Base-by-base conservation (phyloP, 2,888 invertebrate species). In the Branchellion lobata region DNA sequence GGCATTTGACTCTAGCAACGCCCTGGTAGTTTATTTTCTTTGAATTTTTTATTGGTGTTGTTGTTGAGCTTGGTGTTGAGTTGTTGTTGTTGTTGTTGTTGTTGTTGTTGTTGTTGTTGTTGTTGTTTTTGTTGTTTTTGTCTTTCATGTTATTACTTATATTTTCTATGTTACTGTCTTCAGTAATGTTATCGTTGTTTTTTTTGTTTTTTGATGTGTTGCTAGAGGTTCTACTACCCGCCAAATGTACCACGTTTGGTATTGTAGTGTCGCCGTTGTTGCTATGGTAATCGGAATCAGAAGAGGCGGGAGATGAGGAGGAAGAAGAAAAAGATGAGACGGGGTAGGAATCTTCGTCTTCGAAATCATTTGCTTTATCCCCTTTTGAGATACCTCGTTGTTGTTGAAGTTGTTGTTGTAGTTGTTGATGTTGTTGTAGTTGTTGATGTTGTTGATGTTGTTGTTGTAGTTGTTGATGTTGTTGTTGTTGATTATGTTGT, bases 241-340 rank as follows among this genome's bases (percentile, higher is more conserved):
- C 61, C 18, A 47, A 47, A 18, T 47, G 47, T 14, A 47, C 18
- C 8, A 14, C 11, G 11, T 47, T 47, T 47, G 18, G 47, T 14
- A 47, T 8, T 18, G 47, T 47, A 47, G 8, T 47, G 18, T 47
- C 47, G 8, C 47, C 47, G 24, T 24, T 57, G 24, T 57, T 57
- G 24, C 61, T 57, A n/a, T 57, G 61, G 24, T n/a, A 57, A n/a
- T 57, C 61, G 3, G 61, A 57, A n/a, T 57, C 61, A n/a, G 8
- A 57, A 18, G 24, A 3, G 3, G 5, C 61, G 3, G 61, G n/a
- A 57, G 61, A 57, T 3, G 61, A 57, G 18, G 47, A 47, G 14
- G 61, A 57, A 14, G 61, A 57, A 18, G 8, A n/a, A 57, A n/a
- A 57, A 5, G 61, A 18, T 57, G 61, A 24, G 3, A n/a, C 3